Base-by-base conservation (phyloP, 2,888 invertebrate genomes). In the Acleris emargana region DNA sequence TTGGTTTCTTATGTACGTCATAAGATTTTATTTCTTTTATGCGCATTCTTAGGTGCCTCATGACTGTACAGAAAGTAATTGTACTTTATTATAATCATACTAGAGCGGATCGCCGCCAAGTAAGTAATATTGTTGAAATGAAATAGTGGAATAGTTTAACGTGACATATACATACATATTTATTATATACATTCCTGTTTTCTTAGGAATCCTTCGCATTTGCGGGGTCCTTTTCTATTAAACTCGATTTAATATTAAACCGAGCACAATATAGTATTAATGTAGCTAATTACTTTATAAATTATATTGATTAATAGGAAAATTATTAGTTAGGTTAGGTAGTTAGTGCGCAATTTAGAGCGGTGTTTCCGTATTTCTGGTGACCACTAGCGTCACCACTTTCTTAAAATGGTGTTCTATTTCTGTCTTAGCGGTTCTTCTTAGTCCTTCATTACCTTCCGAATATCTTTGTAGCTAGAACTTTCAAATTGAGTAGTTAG, bases 41-140 rank as follows among this genome's bases (percentile, higher is more conserved):
- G 66, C 66, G 66, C 66, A 66, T 66, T 66, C 66, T 66, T 66
- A 66, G 66, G 66, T 66, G 66, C 66, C 66, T 66, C 66, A 60
- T 61, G 57, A 66, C 57, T 66, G 66, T 66, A 66, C 50, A 66
- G 66, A 45, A 66, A 66, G 66, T 66, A 54, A 43, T 66, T 66
- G 61, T 66, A 66, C 66, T 61, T 66, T 66, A 64, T 55, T 57
- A 28, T 66, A 66, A 61, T 66, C 51, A 55, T 66, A 61, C 49
- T 57, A 61, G 55, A 61, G 51, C 66, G 17, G 55, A 47, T 38
- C 43, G 28, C 57, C 45, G 55, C 64, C 50, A 50, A 55, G 60
- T 52, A 57, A 55, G 43, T 52, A 28, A 57, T 51, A 20, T 58
- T 45, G 57, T 57, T 51, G 60, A 60, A 61, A 61, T 57, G 66